phyloP scores from a whole-genome alignment of 2,113 vertebrate genomes.

The Excalfactoria chinensis region DNA sequence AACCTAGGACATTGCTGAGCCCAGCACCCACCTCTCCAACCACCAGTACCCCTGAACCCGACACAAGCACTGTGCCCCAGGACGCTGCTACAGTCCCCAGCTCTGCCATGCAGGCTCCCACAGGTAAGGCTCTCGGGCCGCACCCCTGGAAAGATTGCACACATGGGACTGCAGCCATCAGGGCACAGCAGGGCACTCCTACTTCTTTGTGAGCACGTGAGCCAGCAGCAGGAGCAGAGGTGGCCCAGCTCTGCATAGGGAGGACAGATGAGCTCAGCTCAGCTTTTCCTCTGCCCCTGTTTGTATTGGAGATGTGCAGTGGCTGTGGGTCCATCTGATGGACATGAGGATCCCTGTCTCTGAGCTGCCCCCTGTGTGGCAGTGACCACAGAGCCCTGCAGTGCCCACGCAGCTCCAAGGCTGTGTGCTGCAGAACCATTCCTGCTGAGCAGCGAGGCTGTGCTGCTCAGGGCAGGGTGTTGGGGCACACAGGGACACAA shows the following conservation, averaged over 20 bases:
- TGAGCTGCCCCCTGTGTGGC: neutral
- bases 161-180: neutral
- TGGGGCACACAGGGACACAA: neutral
- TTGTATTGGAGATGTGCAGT: neutral
- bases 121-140: constrained; percentile 82
- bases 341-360: neutral
- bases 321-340: neutral
- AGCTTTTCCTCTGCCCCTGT: neutral
- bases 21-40: constrained; percentile 94
- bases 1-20: constrained; percentile 91
- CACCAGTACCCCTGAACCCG: constrained; percentile 97
- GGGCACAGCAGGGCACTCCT: rapidly evolving
- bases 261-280: neutral
- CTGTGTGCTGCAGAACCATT: no score
- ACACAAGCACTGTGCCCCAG: constrained; percentile 96
- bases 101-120: constrained; percentile 96
- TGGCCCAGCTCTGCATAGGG: neutral
- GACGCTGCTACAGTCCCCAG: constrained; percentile 97
- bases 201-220: neutral
- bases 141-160: neutral
- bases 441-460: neutral
- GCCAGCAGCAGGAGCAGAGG: no score
- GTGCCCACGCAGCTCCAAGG: neutral
- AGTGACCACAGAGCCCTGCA: neutral
- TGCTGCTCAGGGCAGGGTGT: neutral